These are phyloP conservation scores for Romanomermis culicivorax DNA, from an alignment of 2,888 invertebrate genomes.

Conservation along the genomic window DNA sequence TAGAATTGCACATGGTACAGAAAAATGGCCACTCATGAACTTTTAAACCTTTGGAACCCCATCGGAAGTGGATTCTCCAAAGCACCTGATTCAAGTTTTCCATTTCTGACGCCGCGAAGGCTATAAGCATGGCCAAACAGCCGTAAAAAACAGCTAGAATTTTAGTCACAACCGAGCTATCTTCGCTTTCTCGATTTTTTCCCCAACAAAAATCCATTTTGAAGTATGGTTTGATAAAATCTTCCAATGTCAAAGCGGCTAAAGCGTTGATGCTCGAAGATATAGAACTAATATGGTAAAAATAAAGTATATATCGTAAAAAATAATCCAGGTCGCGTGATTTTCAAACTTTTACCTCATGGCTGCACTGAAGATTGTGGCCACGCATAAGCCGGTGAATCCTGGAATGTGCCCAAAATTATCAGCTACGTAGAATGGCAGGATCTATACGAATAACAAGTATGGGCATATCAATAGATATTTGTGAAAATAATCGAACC, in stretches of 20 bases:
- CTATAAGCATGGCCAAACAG: constrained; percentile 50
- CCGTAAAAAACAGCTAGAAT: constrained; percentile 48
- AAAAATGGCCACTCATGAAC: too few relatives aligned
- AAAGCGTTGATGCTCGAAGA: constrained; percentile 82
- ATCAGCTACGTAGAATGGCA: constrained; percentile 71
- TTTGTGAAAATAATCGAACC: too few relatives aligned
- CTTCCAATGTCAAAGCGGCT: constrained; percentile 71
- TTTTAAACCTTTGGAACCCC: too few relatives aligned
- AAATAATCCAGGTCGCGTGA: too few relatives aligned
- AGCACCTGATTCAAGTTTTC: too few relatives aligned
- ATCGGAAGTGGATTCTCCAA: too few relatives aligned
- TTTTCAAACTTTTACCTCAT: constrained; percentile 74
- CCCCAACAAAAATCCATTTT: too few relatives aligned
- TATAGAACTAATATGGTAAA: constrained; percentile 80
- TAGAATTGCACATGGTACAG: too few relatives aligned
- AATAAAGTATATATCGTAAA: too few relatives aligned
- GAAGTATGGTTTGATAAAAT: constrained; percentile 51
- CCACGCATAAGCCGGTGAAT: constrained; percentile 73
- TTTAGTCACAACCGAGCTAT: constrained; percentile 52
- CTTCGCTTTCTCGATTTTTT: constrained; percentile 44
- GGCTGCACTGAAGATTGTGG: constrained; percentile 83
- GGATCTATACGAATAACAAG: too few relatives aligned
- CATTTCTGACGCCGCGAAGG: constrained; percentile 61
- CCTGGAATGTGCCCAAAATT: constrained; percentile 46
- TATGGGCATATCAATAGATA: too few relatives aligned